Evolutionary conservation across 2,113 vertebrate species (phyloP).

Genomic region (Enhydra lutris): DNA sequence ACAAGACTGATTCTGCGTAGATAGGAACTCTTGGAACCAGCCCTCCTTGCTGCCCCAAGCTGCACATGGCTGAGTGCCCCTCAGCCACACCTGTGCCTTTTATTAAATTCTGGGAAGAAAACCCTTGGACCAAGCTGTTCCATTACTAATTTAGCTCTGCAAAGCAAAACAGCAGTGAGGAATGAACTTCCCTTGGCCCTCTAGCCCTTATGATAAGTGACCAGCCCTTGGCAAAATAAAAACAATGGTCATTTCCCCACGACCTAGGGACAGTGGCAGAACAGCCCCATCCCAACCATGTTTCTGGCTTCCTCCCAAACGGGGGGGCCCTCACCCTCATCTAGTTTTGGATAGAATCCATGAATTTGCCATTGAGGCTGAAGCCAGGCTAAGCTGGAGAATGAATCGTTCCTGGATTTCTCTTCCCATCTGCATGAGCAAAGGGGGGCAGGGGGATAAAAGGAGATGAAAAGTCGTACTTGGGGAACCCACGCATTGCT

Average conservation of each 20-base stretch:
- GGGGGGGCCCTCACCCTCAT: background rate
- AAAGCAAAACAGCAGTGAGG: background rate
- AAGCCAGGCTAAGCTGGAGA: background rate
- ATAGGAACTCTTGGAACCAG: background rate
- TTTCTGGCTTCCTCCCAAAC: background rate
- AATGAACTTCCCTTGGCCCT: background rate
- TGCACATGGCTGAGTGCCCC: background rate
- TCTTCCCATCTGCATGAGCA: background rate
- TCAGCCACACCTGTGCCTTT: conserved; percentile 27
- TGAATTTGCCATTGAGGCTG: background rate
- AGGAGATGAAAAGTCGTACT: background rate
- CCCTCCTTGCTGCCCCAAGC: background rate
- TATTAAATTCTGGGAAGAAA: background rate
- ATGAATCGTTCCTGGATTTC: background rate
- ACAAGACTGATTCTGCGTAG: background rate
- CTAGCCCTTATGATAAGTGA: background rate
- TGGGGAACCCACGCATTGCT: fast-evolving
- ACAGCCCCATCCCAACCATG: background rate
- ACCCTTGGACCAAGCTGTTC: background rate
- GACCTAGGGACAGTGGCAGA: background rate
- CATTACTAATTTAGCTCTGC: conserved; percentile 3
- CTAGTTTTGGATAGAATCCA: background rate
- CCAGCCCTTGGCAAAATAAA: background rate
- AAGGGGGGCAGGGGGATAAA: background rate
- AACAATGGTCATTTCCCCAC: background rate